Base-by-base conservation (phyloP, 2,888 invertebrate genomes). In the Chloroclystis v-ata region DNA sequence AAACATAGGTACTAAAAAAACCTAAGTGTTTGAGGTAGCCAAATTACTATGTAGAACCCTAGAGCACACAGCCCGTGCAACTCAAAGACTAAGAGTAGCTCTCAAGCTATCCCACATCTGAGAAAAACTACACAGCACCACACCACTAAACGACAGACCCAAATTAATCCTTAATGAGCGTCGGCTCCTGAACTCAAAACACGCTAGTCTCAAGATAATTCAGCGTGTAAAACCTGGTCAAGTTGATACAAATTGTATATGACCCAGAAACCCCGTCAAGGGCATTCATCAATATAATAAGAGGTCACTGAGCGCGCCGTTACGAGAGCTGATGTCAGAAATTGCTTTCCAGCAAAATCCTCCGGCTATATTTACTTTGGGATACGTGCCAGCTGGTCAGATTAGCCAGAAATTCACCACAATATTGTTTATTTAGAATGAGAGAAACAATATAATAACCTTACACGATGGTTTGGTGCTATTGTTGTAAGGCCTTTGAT, bases 301-400 rank as follows among this genome's bases (percentile, higher is more conserved):
- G 51, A 51, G 57, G 58, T 54, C 51, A 56, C 49, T 54, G 56
- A 53, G 52, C 53, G 51, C 49, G 49, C 63, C 63, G 63, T 74
- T 68, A 67, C 65, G 61, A 66, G 63, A 68, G 64, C 63, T 73
- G 73, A 72, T 72, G 70, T 72, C 69, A 72, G 67, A 72, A 61
- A 61, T 50, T 69, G 67, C 68, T 72, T 70, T 79, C 74, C 75
- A 78, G 78, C 67, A 75, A 77, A 74, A 76, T 72, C 73, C 62
- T 67, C 61, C 52, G 72, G 78, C 78, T 82, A 82, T 76, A 78
- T 78, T 78, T 80, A 77, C 69, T 67, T 68, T 72, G 82, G 82
- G 82, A 82, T 68, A 59, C 61, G 65, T 82, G 83, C 82, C 83
- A 82, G 80, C 68, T 70, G 71, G 71, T 73, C 68, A 66, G 59